Evolutionary conservation across 1,140 invertebrate species (phyloP).

Genomic region (Polyergus mexicanus): DNA sequence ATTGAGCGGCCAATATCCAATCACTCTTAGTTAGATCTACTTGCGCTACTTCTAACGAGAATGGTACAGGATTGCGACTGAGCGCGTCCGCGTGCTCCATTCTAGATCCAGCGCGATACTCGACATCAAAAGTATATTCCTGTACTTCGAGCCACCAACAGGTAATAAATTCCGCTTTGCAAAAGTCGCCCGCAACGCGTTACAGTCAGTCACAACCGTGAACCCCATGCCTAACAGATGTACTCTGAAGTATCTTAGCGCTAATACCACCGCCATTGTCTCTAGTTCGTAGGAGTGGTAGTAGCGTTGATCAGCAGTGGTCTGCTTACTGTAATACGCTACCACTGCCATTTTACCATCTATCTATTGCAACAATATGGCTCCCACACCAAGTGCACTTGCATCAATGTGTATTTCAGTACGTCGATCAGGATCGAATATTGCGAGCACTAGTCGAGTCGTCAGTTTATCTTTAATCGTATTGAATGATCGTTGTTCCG

Average conservation of each 20-base stretch:
- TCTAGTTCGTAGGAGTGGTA: conserved; percentile 63
- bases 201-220: conserved; percentile 24
- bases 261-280: conserved; percentile 61
- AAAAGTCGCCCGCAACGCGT: neutral
- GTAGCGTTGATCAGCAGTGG: neutral
- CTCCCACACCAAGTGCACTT: neutral
- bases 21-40: neutral
- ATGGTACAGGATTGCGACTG: neutral
- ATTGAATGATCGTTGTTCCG: neutral
- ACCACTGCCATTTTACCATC: neutral
- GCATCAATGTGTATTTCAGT: conserved; percentile 8
- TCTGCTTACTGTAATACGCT: conserved; percentile 18
- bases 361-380: neutral
- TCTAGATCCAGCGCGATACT: neutral
- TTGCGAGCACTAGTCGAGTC: neutral
- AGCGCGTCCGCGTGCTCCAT: conserved; percentile 36
- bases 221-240: conserved; percentile 68
- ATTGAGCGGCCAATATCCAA: neutral
- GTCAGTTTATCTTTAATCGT: neutral
- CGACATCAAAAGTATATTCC: conserved; percentile 13
- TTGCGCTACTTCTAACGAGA: conserved; percentile 9
- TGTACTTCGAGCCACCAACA: conserved; percentile 32
- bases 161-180: conserved; percentile 16
- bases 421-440: neutral
- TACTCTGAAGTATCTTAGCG: conserved; percentile 69